Conservation (phyloP, 2,797 vertebrate genomes). For the Arrhamphus sclerolepis region DNA sequence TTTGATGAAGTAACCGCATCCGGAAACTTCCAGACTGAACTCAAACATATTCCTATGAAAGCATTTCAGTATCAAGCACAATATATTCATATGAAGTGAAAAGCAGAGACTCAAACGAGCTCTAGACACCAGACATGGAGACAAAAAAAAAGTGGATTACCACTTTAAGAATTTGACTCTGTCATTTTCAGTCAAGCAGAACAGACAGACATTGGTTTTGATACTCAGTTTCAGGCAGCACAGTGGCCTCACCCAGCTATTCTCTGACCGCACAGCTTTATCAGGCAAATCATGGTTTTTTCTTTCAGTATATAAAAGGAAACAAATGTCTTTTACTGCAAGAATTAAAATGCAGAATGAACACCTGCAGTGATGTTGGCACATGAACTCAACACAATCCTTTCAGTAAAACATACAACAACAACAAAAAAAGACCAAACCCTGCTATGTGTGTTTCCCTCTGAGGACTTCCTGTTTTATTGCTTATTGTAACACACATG, state of each 20-base stretch:
- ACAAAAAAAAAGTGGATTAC: conserved; percentile 15
- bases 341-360: conserved; percentile 21
- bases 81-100: conserved; percentile 14
- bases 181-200: conserved; percentile 36
- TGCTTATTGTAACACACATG: conserved; percentile 7
- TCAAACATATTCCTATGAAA: not conserved
- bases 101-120: not conserved
- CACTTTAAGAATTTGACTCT: conserved; percentile 34
- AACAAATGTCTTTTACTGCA: conserved; percentile 26
- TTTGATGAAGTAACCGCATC: conserved; percentile 26
- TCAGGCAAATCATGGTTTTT: conserved; percentile 16
- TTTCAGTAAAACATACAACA: conserved; percentile 14
- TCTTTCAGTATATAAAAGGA: conserved; percentile 50
- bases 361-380: conserved; percentile 9
- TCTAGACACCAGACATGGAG: not conserved
- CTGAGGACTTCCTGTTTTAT: conserved; percentile 8
- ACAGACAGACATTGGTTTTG: conserved; percentile 37
- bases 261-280: conserved; percentile 15
- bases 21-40: no score
- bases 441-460: not conserved
- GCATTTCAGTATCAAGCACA: conserved; percentile 10
- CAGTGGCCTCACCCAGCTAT: conserved; percentile 21
- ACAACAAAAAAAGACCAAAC: no score
- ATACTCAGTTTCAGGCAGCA: conserved; percentile 40
- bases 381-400: conserved; percentile 18